Conservation (phyloP, 2,888 invertebrate genomes). For the Agrochola circellaris region DNA sequence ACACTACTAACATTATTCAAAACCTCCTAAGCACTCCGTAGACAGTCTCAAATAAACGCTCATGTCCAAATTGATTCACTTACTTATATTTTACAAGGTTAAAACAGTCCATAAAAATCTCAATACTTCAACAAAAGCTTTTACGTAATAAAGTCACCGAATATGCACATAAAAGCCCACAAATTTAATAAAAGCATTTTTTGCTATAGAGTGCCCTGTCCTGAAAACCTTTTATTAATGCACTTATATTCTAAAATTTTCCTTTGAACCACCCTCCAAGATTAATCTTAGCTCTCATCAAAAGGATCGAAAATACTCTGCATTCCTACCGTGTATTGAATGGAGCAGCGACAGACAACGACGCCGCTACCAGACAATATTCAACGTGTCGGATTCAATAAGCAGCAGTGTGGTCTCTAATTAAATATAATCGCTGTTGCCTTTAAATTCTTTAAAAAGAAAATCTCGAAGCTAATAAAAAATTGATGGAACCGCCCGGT, state of each 20-base stretch:
- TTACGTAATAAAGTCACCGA: slow-evolving; percentile 84
- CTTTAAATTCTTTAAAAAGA: slow-evolving; percentile 77
- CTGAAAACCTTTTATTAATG: slow-evolving; percentile 88
- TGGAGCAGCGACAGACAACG: slow-evolving; percentile 69
- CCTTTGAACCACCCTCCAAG: slow-evolving; percentile 87
- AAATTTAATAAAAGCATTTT: slow-evolving; percentile 89
- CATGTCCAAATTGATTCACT: slow-evolving; percentile 58
- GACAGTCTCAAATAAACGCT: slow-evolving; percentile 27
- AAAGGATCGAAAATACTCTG: slow-evolving; percentile 86
- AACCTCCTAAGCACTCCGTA: not conserved
- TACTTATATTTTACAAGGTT: slow-evolving; percentile 64
- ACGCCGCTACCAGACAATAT: slow-evolving; percentile 76
- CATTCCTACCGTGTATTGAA: slow-evolving; percentile 84
- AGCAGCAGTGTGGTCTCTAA: slow-evolving; percentile 78
- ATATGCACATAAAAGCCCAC: slow-evolving; percentile 85
- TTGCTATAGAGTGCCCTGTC: slow-evolving; percentile 84
- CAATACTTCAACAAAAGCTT: slow-evolving; percentile 81
- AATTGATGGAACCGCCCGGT: slow-evolving; percentile 80
- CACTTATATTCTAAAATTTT: slow-evolving; percentile 89
- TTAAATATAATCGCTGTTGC: slow-evolving; percentile 78
- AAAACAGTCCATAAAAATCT: slow-evolving; percentile 72
- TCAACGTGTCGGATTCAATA: slow-evolving; percentile 83
- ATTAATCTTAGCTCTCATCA: slow-evolving; percentile 89
- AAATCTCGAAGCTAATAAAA: slow-evolving; percentile 83
- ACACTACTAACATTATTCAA: not conserved